phyloP scores from a whole-genome alignment of 2,797 vertebrate genomes.

The Chiroxiphia lanceolata region DNA sequence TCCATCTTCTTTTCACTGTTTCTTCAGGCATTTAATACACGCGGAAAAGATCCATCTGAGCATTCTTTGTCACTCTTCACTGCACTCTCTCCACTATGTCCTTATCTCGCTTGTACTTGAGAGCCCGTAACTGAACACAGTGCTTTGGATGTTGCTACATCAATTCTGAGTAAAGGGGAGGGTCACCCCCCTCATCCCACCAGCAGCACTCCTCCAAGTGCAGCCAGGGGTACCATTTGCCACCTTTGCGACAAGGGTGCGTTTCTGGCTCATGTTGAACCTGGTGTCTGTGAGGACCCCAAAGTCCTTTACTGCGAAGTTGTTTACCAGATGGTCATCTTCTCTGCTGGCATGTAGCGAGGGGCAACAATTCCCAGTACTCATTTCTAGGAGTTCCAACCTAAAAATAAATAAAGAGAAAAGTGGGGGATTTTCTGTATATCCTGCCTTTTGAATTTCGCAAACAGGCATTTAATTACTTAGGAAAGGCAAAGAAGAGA shows the following conservation, averaged over 20 bases:
- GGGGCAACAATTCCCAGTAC: not conserved
- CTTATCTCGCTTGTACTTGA: not conserved
- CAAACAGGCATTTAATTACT: not conserved
- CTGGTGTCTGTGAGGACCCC: not conserved
- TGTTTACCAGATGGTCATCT: not conserved
- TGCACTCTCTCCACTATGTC: not conserved
- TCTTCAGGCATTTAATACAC: accelerated
- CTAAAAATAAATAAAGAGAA: not conserved
- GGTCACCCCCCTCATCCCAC: not conserved
- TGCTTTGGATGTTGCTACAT: not conserved
- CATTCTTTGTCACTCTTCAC: not conserved
- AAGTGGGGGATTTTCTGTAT: not conserved
- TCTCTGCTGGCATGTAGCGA: not conserved
- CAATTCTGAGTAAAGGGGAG: not conserved
- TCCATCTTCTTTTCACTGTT: not conserved
- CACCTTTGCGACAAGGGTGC: not conserved
- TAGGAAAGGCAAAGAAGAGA: not conserved
- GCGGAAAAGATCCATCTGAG: not conserved
- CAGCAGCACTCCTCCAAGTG: not conserved
- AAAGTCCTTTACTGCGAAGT: not conserved
- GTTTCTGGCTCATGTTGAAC: not conserved
- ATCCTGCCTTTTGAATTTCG: not conserved
- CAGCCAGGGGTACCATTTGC: not conserved
- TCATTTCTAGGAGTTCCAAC: not conserved
- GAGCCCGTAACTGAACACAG: not conserved